These are phyloP conservation scores for Hypocryptadius cinnamomeus DNA, from an alignment of 2,113 vertebrate genomes.

Conservation along the genomic window DNA sequence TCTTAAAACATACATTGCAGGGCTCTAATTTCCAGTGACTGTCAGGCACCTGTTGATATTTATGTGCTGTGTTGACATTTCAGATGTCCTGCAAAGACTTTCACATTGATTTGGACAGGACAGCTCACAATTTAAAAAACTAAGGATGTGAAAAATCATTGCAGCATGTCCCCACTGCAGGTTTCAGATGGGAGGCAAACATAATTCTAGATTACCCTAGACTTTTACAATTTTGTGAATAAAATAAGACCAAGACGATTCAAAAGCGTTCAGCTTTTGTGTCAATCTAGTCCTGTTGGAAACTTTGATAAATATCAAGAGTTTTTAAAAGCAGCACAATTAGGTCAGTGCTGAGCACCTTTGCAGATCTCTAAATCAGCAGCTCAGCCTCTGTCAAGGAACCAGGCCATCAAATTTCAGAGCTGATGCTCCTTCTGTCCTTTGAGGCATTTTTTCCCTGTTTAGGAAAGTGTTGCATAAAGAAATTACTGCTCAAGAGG, in stretches of 20 bases:
- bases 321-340: background rate
- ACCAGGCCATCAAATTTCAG: background rate
- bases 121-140: background rate
- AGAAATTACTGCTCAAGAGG: background rate
- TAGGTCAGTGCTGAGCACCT: background rate
- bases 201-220: background rate
- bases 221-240: background rate
- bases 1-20: background rate
- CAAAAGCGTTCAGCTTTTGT: background rate
- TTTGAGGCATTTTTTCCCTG: background rate
- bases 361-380: background rate
- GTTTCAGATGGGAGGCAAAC: background rate
- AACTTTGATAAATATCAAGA: background rate
- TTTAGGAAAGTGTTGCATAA: background rate
- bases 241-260: background rate
- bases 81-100: background rate
- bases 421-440: background rate
- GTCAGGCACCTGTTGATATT: background rate
- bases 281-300: background rate
- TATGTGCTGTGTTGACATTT: slow-evolving; percentile 2
- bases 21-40: background rate
- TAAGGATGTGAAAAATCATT: background rate
- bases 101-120: background rate
- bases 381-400: background rate
- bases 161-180: background rate